Evolutionary conservation across 2,888 invertebrate genomes (phyloP).

Genomic region (Tuberolachnus salignus): DNA sequence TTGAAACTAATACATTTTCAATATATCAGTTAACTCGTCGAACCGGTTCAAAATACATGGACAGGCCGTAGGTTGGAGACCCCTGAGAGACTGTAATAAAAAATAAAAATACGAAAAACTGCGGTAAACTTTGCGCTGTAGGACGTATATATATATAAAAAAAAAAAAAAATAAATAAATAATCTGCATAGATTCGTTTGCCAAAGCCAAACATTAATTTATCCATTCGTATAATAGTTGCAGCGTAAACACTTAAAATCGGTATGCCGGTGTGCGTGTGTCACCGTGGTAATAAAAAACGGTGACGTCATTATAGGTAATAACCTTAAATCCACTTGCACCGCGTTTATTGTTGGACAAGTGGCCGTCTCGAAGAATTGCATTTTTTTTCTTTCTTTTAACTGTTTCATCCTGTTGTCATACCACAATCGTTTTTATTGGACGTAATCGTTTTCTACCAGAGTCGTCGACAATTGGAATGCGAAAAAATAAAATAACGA

Average conservation of each 20-base stretch:
- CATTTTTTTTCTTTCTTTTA: background rate
- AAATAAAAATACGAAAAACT: too few species aligned
- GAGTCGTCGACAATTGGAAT: background rate
- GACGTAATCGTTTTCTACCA: too few species aligned
- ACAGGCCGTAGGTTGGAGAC: too few species aligned
- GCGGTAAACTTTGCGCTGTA: too few species aligned
- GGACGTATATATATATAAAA: background rate
- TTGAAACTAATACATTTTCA: too few species aligned
- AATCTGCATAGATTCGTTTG: background rate
- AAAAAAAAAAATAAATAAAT: too few species aligned
- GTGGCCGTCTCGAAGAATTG: background rate
- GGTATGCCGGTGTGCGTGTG: background rate
- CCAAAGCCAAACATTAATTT: background rate
- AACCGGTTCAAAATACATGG: too few species aligned
- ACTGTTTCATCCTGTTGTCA: background rate
- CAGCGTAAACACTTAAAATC: background rate
- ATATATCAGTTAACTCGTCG: too few species aligned
- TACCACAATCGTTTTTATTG: too few species aligned
- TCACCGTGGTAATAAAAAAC: background rate
- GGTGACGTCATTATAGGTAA: constrained; percentile 14
- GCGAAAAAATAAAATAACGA: background rate
- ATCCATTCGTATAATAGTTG: background rate
- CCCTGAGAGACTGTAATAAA: too few species aligned
- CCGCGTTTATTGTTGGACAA: background rate
- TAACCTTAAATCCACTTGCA: background rate